Base-by-base conservation (phyloP, 2,113 vertebrate species). In the Ailurus styani region DNA sequence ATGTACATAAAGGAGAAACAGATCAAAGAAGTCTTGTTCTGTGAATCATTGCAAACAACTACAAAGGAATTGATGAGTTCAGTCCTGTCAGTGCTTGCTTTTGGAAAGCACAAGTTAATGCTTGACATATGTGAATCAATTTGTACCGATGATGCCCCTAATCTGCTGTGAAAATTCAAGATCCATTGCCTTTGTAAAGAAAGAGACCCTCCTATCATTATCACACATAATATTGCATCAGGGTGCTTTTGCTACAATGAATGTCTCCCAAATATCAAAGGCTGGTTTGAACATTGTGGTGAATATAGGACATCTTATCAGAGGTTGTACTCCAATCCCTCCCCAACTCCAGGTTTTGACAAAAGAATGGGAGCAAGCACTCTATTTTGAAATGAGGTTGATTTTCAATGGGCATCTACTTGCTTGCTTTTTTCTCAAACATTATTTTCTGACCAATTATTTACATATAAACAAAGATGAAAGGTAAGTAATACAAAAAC, bases 11-110 rank as follows among this genome's bases (percentile, higher is more conserved):
- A 97, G 91, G 55, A 96, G 75, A 95, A 90, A 60, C 10, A 87
- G 95, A 97, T 93, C 95, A 97, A 97, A 97, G 97, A 88, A 91
- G 70, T 87, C 95, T 86, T 97, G 70, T 83, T 97, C 96, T 91
- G 27, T 83, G 95, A 98, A 96, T 93, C 91, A 83, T 9, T 93
- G 93, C 91, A 95, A 94, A 96, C 82, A 97, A 83, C 93, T 95
- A 91, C 86, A 97, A 97, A 97, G 95, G 40, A 47, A 86, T 37
- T 52, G 77, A 95, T 93, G 95, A 57, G 91, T 93, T 96, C 82
- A 62, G 40, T 64, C 55, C 75, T 89, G 64, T 86, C 90, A 87
- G 55, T 12, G 47, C 78, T 45, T 27, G 85, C 57, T 87, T 88
- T 96, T 86, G 52, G 62, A 95, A 95, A 55, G 81, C 17, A 7